A percentile compares a stretch with the other conserved stretches of the same genome.
Evolutionary conservation across 2,888 invertebrate genomes (phyloP).

Genomic region (Amorpha juglandis): DNA sequence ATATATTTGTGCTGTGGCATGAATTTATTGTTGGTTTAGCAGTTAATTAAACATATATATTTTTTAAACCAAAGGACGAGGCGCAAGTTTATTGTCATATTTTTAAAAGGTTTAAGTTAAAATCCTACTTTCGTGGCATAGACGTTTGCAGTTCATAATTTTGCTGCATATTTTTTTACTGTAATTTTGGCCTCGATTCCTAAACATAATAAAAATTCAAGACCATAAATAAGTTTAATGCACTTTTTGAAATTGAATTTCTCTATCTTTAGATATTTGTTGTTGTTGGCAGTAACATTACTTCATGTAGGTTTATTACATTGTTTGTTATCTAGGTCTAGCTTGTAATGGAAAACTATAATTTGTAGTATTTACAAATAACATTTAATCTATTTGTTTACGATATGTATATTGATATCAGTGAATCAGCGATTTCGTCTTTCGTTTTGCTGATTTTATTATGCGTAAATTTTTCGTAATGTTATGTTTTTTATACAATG

Average conservation of each 20-base stretch:
- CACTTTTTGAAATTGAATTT: neutral
- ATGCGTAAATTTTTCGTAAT: neutral
- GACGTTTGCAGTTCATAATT: too few species aligned
- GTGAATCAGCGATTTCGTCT: constrained; percentile 3
- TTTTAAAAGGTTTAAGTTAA: too few species aligned
- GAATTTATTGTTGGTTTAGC: neutral
- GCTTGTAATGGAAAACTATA: constrained; percentile 32
- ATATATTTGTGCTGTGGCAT: neutral
- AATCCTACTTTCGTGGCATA: too few species aligned
- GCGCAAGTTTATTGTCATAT: too few species aligned
- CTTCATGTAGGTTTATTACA: constrained; percentile 3
- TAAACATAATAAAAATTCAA: too few species aligned
- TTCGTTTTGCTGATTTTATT: neutral
- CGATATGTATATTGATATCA: constrained; percentile 1
- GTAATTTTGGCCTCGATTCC: too few species aligned
- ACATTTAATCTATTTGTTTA: constrained; percentile 2
- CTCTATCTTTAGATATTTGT: neutral
- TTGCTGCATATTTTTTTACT: too few species aligned
- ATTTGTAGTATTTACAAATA: constrained; percentile 33
- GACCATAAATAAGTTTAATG: too few species aligned
- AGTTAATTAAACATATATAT: neutral
- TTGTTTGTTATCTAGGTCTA: constrained; percentile 16
- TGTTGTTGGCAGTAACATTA: neutral
- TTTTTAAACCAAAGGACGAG: too few species aligned
- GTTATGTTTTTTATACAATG: neutral